Conservation (phyloP, 2,113 vertebrate genomes). For the Channa argus region DNA sequence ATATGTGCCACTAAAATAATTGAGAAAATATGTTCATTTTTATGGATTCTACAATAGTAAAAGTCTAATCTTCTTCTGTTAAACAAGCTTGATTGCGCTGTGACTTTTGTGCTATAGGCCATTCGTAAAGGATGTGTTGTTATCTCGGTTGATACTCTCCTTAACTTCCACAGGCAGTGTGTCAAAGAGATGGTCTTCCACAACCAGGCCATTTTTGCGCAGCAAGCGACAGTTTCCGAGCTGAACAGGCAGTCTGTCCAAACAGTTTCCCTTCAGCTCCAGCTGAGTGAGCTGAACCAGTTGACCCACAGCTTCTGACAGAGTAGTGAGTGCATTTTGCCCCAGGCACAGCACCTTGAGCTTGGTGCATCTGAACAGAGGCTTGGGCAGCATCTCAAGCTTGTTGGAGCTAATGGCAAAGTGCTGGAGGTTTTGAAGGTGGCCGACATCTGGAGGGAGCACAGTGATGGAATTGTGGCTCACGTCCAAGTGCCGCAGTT, state of each 20-base stretch:
- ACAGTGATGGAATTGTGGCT: constrained; percentile 90
- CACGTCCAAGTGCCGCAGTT: constrained; percentile 93
- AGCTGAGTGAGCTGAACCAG: constrained; percentile 92
- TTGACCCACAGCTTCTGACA: constrained; percentile 91
- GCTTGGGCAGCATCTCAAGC: constrained; percentile 91
- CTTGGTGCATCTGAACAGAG: constrained; percentile 93
- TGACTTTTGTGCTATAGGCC: constrained; percentile 83
- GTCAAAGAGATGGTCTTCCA: constrained; percentile 98
- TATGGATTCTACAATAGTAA: constrained; percentile 27
- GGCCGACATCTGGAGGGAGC: constrained; percentile 90
- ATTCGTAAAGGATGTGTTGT: constrained; percentile 85
- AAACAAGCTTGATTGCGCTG: neutral
- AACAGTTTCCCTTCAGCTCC: constrained; percentile 94
- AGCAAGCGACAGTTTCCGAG: constrained; percentile 91
- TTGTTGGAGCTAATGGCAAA: constrained; percentile 94
- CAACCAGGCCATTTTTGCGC: constrained; percentile 88
- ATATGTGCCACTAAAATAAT: constrained; percentile 45
- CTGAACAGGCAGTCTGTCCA: constrained; percentile 90
- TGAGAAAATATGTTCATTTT: constrained; percentile 44
- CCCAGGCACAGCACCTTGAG: constrained; percentile 94
- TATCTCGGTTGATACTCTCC: constrained; percentile 92
- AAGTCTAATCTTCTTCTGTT: constrained; percentile 1
- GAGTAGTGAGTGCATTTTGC: constrained; percentile 89
- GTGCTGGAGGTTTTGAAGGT: constrained; percentile 94
- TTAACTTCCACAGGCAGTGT: constrained; percentile 92